These are phyloP conservation scores for Sebastes elongatus DNA, from an alignment of 2,797 vertebrate species.

Conservation along the genomic window DNA sequence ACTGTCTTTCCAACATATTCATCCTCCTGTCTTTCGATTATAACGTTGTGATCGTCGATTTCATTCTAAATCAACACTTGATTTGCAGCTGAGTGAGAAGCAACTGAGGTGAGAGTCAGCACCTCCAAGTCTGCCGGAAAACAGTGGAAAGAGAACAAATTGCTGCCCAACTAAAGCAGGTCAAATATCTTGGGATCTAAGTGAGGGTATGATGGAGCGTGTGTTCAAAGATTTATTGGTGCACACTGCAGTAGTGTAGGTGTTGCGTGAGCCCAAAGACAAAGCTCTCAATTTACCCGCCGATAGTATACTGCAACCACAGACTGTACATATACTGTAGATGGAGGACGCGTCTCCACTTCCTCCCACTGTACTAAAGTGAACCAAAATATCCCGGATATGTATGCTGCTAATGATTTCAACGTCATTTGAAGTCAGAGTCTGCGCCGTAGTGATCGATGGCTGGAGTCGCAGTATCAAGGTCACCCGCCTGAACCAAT, in stretches of 20 bases:
- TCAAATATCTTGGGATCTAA: not conserved
- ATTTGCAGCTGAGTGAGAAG: not conserved
- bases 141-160: not conserved
- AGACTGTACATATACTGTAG: too few relatives aligned
- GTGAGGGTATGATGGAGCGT: not conserved
- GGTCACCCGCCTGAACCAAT: too few relatives aligned
- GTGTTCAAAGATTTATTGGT: not conserved
- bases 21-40: not conserved
- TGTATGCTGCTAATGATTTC: too few relatives aligned
- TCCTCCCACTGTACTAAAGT: too few relatives aligned
- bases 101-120: not conserved
- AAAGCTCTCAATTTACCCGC: not conserved
- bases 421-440: too few relatives aligned
- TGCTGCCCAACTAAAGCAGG: not conserved
- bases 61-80: not conserved
- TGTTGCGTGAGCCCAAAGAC: not conserved
- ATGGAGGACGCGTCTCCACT: too few relatives aligned
- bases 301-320: too few relatives aligned
- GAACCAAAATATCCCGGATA: too few relatives aligned
- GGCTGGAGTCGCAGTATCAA: too few relatives aligned
- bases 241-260: not conserved
- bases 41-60: not conserved
- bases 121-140: not conserved
- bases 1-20: not conserved
- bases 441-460: too few relatives aligned